Evolutionary conservation across 2,888 invertebrate genomes (phyloP).

Genomic region (Epirrita christyi): DNA sequence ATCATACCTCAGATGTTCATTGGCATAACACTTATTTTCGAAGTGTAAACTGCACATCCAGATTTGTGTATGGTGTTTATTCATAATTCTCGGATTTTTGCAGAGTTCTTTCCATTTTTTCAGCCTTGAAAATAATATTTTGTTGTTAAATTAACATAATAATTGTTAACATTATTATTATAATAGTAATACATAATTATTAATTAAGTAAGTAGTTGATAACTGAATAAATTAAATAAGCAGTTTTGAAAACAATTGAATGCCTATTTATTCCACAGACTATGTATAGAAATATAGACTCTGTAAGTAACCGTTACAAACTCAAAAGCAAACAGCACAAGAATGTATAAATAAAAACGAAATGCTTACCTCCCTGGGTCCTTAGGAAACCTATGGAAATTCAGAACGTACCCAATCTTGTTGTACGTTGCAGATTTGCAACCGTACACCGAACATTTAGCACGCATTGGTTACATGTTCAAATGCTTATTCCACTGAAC

Average conservation of each 20-base stretch:
- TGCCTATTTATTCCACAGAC: too few species aligned
- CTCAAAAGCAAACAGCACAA: not conserved
- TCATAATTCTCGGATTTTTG: slow-evolving; percentile 5
- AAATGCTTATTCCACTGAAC: not conserved
- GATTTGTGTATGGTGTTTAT: not conserved
- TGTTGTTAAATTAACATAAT: not conserved
- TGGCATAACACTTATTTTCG: slow-evolving; percentile 6
- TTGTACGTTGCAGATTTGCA: slow-evolving; percentile 18
- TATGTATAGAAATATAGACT: too few species aligned
- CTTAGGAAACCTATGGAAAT: slow-evolving; percentile 11
- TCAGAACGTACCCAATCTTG: not conserved
- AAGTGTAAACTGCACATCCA: slow-evolving; percentile 15
- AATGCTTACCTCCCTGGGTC: slow-evolving; percentile 10
- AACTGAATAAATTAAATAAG: too few species aligned
- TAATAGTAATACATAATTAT: too few species aligned
- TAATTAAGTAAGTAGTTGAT: too few species aligned
- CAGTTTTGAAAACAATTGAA: too few species aligned
- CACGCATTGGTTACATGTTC: slow-evolving; percentile 13
- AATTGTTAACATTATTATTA: not conserved
- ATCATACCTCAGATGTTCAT: not conserved
- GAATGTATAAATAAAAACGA: not conserved
- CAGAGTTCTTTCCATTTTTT: slow-evolving; percentile 4
- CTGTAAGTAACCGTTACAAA: not conserved
- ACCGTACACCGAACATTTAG: slow-evolving; percentile 12
- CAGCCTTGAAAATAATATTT: slow-evolving; percentile 4